Percentiles rank a stretch among this genome's conserved stretches.
Conservation (phyloP, 1,140 invertebrate genomes). For the Rhagoletis zephyria region DNA sequence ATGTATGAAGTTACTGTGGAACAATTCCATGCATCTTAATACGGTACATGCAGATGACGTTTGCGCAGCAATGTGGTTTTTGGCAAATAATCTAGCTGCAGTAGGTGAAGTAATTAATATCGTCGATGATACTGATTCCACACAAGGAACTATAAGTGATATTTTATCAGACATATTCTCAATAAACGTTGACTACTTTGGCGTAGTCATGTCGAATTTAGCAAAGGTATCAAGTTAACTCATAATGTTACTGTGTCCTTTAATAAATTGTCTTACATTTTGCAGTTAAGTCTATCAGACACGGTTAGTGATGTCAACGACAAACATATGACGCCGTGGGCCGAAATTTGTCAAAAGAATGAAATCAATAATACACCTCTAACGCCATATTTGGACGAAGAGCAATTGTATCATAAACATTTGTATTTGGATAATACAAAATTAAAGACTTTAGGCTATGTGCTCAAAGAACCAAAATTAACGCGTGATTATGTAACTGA, state of each 20-base stretch:
- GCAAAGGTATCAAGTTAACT: slow-evolving; percentile 78
- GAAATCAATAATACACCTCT: slow-evolving; percentile 87
- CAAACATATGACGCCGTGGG: slow-evolving; percentile 92
- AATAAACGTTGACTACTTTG: slow-evolving; percentile 90
- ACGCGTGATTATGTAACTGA: slow-evolving; percentile 78
- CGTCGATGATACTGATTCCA: slow-evolving; percentile 86
- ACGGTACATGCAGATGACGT: slow-evolving; percentile 90
- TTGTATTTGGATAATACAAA: slow-evolving; percentile 83
- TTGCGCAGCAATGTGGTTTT: slow-evolving; percentile 82
- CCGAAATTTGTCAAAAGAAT: slow-evolving; percentile 84
- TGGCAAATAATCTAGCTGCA: slow-evolving; percentile 73
- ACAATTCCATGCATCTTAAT: slow-evolving; percentile 86
- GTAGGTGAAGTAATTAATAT: slow-evolving; percentile 83
- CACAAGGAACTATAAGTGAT: slow-evolving; percentile 86
- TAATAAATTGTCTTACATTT: slow-evolving; percentile 32
- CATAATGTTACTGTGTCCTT: slow-evolving; percentile 35
- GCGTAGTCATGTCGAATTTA: slow-evolving; percentile 83
- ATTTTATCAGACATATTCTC: slow-evolving; percentile 87
- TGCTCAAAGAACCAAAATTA: slow-evolving; percentile 76
- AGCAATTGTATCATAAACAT: slow-evolving; percentile 85
- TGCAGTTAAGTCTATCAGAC: slow-evolving; percentile 80
- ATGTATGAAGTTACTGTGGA: slow-evolving; percentile 93
- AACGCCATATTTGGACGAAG: slow-evolving; percentile 87
- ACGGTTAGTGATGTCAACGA: slow-evolving; percentile 92
- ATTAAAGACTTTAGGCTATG: slow-evolving; percentile 77